These are phyloP conservation scores for Pseudorhiza aurosa DNA, from an alignment of 30 jellyfish, hydroid and myxozoan genomes.

Conservation along the genomic window DNA sequence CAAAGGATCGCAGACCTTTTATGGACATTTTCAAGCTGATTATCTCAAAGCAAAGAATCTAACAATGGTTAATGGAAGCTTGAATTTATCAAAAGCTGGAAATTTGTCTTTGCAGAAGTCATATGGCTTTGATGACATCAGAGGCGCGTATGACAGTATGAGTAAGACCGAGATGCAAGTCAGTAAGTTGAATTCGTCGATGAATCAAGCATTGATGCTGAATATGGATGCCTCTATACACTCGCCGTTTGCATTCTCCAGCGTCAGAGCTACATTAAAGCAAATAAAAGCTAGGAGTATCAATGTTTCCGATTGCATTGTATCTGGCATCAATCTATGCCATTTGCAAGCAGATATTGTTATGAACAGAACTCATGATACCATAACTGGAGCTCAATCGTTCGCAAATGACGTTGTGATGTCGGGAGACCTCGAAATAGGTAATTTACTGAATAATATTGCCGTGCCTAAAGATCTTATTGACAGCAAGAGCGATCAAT, in stretches of 20 bases:
- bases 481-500: constrained; percentile 14
- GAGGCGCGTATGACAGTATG: neutral
- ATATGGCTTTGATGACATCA: neutral
- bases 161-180: neutral
- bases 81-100: neutral
- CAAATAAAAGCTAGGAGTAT: neutral
- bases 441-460: constrained; percentile 25
- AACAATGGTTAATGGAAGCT: neutral
- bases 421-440: neutral
- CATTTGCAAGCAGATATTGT: constrained; percentile 31
- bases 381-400: constrained; percentile 44
- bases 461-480: constrained; percentile 44
- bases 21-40: neutral
- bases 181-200: neutral
- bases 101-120: neutral
- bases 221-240: neutral
- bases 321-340: constrained; percentile 2
- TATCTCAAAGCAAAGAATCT: neutral
- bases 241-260: neutral
- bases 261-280: neutral
- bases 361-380: constrained; percentile 24
- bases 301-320: neutral
- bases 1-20: constrained; percentile 36
- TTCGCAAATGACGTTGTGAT: neutral
- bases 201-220: neutral